These are phyloP conservation scores for Ormyrus pomaceus DNA, from an alignment of 2,888 invertebrate genomes.

Conservation along the genomic window DNA sequence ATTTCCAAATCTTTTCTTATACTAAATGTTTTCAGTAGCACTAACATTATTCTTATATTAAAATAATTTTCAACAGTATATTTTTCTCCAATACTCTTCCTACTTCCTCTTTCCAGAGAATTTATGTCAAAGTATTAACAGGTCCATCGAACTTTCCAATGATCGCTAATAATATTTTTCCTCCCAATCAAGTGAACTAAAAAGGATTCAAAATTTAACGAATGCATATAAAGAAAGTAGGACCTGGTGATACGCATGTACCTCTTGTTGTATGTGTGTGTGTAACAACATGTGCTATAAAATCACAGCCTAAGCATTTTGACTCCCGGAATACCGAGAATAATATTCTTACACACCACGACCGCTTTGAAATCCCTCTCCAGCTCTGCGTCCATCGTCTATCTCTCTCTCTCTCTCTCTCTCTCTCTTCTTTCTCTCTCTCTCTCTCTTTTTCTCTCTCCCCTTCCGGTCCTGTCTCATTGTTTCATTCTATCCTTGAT, in stretches of 20 bases:
- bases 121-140: constrained; percentile 9
- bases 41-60: background rate
- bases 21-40: background rate
- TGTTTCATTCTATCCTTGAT: constrained; percentile 41
- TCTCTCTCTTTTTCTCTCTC: constrained; percentile 35
- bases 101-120: background rate
- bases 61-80: constrained; percentile 26
- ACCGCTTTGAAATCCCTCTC: background rate
- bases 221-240: background rate
- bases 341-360: constrained; percentile 8
- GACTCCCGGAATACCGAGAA: constrained; percentile 1
- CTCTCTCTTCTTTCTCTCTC: background rate
- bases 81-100: background rate
- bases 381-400: no score
- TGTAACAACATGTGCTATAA: constrained; percentile 42
- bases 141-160: background rate
- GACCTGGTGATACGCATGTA: constrained; percentile 27
- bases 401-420: constrained; percentile 17
- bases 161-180: background rate
- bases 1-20: background rate
- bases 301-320: constrained; percentile 34
- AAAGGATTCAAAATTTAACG: background rate
- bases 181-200: background rate
- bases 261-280: constrained; percentile 17
- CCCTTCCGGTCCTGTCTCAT: no score